These are phyloP conservation scores for Amiota mariae DNA, from an alignment of 2,888 invertebrate species.

Conservation along the genomic window DNA sequence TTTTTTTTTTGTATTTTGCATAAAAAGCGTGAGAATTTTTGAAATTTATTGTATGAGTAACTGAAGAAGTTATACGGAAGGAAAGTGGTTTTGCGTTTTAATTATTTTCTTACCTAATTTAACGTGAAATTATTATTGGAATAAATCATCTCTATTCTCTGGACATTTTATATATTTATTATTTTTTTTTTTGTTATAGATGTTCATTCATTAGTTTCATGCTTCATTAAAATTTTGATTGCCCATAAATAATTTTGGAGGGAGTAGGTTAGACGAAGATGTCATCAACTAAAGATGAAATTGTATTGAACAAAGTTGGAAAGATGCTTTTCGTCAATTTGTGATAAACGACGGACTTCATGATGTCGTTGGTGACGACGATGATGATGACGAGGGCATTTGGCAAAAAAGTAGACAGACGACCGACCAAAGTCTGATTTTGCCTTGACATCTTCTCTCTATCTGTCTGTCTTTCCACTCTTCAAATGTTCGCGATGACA, in stretches of 20 bases:
- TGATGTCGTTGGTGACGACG: background rate
- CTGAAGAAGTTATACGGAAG: too few relatives aligned
- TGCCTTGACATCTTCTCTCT: background rate
- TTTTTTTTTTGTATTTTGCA: too few relatives aligned
- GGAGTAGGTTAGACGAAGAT: background rate
- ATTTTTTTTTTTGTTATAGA: constrained; percentile 40
- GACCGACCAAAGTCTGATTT: background rate
- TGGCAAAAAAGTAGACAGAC: background rate
- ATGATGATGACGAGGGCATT: background rate
- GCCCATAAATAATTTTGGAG: constrained; percentile 35
- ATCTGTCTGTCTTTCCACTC: background rate
- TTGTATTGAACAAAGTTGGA: background rate
- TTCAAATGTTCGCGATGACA: background rate
- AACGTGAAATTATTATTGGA: background rate
- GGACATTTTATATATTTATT: constrained; percentile 43
- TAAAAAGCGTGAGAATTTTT: too few relatives aligned
- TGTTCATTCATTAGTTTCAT: constrained; percentile 19
- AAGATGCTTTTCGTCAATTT: constrained; percentile 16
- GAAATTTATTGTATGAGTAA: too few relatives aligned
- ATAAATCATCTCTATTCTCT: constrained; percentile 35
- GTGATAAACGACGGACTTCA: constrained; percentile 1
- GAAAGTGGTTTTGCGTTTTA: too few relatives aligned
- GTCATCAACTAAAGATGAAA: background rate
- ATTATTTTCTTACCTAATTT: background rate
- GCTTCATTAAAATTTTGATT: constrained; percentile 63